These are phyloP conservation scores for Macrobrachium rosenbergii DNA, from an alignment of 1,140 invertebrate genomes.

Conservation along the genomic window DNA sequence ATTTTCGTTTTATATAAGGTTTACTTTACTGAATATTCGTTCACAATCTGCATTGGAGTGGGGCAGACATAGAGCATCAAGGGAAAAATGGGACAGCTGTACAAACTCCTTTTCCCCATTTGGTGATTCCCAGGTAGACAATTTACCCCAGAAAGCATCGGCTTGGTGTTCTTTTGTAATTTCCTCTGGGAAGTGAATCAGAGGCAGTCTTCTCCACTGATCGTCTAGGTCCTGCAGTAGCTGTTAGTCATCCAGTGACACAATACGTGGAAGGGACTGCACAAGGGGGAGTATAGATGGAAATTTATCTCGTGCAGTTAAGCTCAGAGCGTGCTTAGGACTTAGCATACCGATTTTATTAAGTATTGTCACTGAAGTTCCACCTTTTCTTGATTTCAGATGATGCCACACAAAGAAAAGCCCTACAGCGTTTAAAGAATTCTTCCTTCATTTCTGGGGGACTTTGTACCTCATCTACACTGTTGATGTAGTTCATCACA, in stretches of 20 bases:
- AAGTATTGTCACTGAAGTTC: too few species aligned
- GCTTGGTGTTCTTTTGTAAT: slow-evolving; percentile 15
- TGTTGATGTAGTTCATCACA: too few species aligned
- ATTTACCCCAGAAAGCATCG: slow-evolving; percentile 33
- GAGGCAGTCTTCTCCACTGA: slow-evolving; percentile 25
- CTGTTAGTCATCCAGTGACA: background rate
- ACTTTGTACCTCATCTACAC: too few species aligned
- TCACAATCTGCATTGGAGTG: slow-evolving; percentile 43
- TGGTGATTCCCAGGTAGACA: background rate
- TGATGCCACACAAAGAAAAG: too few species aligned
- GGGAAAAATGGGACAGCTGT: slow-evolving; percentile 6
- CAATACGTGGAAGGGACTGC: background rate
- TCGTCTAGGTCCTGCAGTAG: slow-evolving; percentile 26
- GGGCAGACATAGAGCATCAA: slow-evolving; percentile 21
- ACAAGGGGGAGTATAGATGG: background rate
- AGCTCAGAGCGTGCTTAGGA: slow-evolving; percentile 12
- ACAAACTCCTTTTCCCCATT: slow-evolving; percentile 18
- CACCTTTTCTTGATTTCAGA: too few species aligned
- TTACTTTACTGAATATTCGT: too few species aligned
- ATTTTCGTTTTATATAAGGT: too few species aligned
- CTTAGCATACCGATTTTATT: background rate
- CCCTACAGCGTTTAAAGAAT: too few species aligned
- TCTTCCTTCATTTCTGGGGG: too few species aligned
- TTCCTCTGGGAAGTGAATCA: too few species aligned
- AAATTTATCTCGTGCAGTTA: background rate